Evolutionary conservation across 2,888 invertebrate genomes (phyloP).

Genomic region (Oligia fasciuncula): DNA sequence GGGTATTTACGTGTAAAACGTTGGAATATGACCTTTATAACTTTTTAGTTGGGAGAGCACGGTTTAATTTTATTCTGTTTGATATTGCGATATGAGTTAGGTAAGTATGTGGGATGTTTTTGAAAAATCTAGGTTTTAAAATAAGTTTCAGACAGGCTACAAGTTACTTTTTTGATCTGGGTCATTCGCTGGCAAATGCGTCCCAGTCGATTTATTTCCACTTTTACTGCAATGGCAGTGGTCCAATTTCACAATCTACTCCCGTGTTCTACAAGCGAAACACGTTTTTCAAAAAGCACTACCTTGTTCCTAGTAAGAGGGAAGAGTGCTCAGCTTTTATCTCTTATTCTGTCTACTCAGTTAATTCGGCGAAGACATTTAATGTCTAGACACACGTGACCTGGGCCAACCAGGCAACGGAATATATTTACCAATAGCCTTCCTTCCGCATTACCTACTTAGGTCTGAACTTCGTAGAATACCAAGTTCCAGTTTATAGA

Average conservation of each 20-base stretch:
- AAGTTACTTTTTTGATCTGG: slow-evolving; percentile 81
- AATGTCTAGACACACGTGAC: slow-evolving; percentile 55
- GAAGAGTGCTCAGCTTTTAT: slow-evolving; percentile 67
- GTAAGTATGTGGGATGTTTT: neutral
- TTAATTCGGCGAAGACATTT: slow-evolving; percentile 57
- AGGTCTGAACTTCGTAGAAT: slow-evolving; percentile 28
- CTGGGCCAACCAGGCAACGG: slow-evolving; percentile 12
- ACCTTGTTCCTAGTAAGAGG: slow-evolving; percentile 71
- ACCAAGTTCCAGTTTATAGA: slow-evolving; percentile 38
- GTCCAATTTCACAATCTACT: slow-evolving; percentile 86
- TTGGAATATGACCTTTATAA: slow-evolving; percentile 16
- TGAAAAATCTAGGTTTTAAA: slow-evolving; percentile 31
- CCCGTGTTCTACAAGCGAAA: slow-evolving; percentile 83
- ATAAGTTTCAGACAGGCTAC: slow-evolving; percentile 63
- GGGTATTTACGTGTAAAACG: slow-evolving; percentile 48
- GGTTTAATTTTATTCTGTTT: neutral
- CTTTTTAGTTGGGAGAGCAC: neutral
- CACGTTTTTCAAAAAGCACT: slow-evolving; percentile 83
- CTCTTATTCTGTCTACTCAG: slow-evolving; percentile 70
- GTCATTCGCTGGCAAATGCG: slow-evolving; percentile 84
- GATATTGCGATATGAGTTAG: neutral
- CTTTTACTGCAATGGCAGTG: slow-evolving; percentile 89
- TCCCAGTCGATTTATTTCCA: slow-evolving; percentile 87
- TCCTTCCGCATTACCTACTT: slow-evolving; percentile 12
- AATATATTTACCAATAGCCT: slow-evolving; percentile 42